Evolutionary conservation across 2,888 invertebrate species (phyloP), one percentile per base, ranked within the genome.

Genomic region (Omphaloscelis lunosa): DNA sequence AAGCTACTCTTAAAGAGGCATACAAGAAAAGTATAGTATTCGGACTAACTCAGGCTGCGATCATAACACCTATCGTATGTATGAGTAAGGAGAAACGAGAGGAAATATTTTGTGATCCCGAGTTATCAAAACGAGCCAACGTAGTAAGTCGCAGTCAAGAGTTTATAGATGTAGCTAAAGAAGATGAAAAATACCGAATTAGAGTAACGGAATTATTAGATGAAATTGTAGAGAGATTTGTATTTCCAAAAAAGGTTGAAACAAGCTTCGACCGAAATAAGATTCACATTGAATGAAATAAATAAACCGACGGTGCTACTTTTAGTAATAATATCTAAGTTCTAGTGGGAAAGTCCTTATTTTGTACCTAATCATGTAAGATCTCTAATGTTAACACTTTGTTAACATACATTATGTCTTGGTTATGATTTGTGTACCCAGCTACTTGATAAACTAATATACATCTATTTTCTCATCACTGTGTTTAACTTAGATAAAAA

Each of bases 171-270:
- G 82, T 93, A 29, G 95, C 95, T 9, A 88, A 85, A 76, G 86
- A 92, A 71, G 92, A 95, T 77, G 76, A 82, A 2, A 82, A 78
- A n/a, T 96, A 95, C 89, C 92, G 94, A 56, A 88, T 89, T 34
- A 94, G 97, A 66, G 85, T 97, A 63, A 94, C 92, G 8, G 97
- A 97, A 89, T 91, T 97, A 84, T 92, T 97, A 27, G 95, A 97
- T 77, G 97, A 97, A 90, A 94, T 97, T 70, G 92, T 97, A 58
- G 97, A 97, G 86, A 94, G 93, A 89, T 97, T 92, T 79, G 84
- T 94, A 74, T 88, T 83, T 74, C 75, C 87, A 11, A 80, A 86
- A 59, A 79, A 81, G 12, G 0, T 29, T 59, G 45, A 41, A 62
- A 62, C 72, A 41, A 48, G 34, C n/a, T n/a, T n/a, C n/a, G n/a